These are phyloP conservation scores for Hippocampus comes DNA, from an alignment of 2,113 vertebrate species.

Conservation along the genomic window DNA sequence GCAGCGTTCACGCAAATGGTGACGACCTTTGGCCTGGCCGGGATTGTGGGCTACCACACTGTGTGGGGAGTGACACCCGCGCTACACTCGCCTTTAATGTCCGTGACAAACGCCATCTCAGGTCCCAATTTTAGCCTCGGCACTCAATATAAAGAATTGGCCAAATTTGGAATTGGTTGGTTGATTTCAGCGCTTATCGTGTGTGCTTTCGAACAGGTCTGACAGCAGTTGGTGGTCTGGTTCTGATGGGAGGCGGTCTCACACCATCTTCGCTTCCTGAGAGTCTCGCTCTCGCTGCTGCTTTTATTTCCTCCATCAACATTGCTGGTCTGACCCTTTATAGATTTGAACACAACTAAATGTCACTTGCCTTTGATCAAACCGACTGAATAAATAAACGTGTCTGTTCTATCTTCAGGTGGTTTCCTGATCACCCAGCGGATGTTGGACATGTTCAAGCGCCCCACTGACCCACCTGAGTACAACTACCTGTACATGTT, in stretches of 20 bases:
- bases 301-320: constrained; percentile 80
- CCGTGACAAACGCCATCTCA: constrained; percentile 97
- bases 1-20: constrained; percentile 93
- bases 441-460: constrained; percentile 78
- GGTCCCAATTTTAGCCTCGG: constrained; percentile 69
- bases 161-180: background rate
- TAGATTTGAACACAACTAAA: background rate
- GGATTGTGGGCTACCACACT: constrained; percentile 95
- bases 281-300: constrained; percentile 74
- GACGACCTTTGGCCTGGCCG: constrained; percentile 89
- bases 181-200: too few relatives aligned
- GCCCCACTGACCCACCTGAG: constrained; percentile 70
- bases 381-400: background rate
- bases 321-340: constrained; percentile 68
- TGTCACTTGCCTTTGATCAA: background rate
- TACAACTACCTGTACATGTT: constrained; percentile 73
- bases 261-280: constrained; percentile 70
- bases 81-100: constrained; percentile 97
- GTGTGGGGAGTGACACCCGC: constrained; percentile 97
- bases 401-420: constrained; percentile 35
- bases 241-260: constrained; percentile 78
- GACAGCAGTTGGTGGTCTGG: constrained; percentile 79
- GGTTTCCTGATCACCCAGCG: constrained; percentile 75
- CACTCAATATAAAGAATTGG: background rate
- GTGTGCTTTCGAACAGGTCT: constrained; percentile 53